These are phyloP conservation scores for Lissonota sp. DNA, from an alignment of 2,888 invertebrate genomes.

Conservation along the genomic window DNA sequence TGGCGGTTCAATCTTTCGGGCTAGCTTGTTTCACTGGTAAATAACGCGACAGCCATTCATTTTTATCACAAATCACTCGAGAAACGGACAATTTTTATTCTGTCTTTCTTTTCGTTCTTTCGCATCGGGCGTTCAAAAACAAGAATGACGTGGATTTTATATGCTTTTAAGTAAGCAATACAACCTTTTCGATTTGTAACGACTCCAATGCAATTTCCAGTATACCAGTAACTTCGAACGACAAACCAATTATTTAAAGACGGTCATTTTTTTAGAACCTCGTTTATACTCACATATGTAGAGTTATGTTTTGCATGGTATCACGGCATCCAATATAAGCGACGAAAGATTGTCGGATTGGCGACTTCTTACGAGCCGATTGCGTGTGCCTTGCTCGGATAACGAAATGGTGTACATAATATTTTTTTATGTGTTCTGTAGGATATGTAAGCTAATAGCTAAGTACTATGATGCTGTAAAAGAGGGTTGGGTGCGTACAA, in stretches of 20 bases:
- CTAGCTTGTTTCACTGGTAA: background rate
- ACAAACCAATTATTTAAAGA: no score
- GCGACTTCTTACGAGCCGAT: conserved; percentile 16
- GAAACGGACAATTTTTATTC: background rate
- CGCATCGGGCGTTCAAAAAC: background rate
- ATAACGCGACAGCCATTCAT: background rate
- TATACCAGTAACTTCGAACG: no score
- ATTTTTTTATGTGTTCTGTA: background rate
- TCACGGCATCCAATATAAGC: background rate
- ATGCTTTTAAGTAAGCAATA: background rate
- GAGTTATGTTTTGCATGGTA: background rate
- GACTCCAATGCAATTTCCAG: no score
- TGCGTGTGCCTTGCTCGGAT: conserved; percentile 16
- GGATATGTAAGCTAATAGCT: background rate
- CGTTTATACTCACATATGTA: background rate
- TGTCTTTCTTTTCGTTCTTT: conserved; percentile 1
- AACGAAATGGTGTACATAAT: background rate
- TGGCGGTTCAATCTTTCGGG: conserved; percentile 30
- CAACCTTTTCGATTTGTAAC: no score
- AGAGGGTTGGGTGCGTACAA: conserved; percentile 23
- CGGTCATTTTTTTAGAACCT: no score
- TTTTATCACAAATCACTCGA: background rate
- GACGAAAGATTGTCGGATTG: conserved; percentile 26
- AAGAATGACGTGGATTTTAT: background rate
- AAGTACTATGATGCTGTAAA: background rate